Conservation (phyloP, 2,888 invertebrate species). For the Branchipolynoe longqiensis region DNA sequence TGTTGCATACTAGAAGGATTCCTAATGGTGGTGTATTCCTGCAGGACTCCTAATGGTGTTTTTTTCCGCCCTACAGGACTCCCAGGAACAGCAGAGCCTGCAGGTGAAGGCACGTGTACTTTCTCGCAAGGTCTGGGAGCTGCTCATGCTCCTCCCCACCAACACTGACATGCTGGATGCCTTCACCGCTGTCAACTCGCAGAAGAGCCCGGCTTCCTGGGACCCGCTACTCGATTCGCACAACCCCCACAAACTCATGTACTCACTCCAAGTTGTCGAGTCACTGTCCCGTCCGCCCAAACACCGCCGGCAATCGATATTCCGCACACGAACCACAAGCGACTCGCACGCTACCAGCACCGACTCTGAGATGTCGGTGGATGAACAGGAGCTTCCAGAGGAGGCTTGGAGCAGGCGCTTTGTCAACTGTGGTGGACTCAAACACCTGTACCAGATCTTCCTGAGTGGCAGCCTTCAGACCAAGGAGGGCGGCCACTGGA, state of each 20-base stretch:
- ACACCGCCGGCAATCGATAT: conserved; percentile 70
- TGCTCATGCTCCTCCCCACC: conserved; percentile 93
- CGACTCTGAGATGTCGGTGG: conserved; percentile 70
- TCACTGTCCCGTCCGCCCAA: conserved; percentile 83
- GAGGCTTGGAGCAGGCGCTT: conserved; percentile 76
- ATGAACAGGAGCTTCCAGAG: conserved; percentile 71
- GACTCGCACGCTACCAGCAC: conserved; percentile 69
- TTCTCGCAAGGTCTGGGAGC: conserved; percentile 96
- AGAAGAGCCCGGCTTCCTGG: conserved; percentile 71
- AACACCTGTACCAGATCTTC: conserved; percentile 94
- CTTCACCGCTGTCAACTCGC: conserved; percentile 85
- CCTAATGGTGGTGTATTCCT: no score
- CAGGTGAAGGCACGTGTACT: conserved; percentile 88
- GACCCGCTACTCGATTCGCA: conserved; percentile 90
- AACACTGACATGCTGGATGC: conserved; percentile 92
- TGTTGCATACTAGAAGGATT: no score
- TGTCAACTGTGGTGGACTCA: conserved; percentile 87
- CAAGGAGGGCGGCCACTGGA: conserved; percentile 87
- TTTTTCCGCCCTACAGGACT: conserved; percentile 71
- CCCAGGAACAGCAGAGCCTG: conserved; percentile 75
- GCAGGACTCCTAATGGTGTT: background rate
- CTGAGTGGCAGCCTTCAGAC: conserved; percentile 91
- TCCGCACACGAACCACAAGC: conserved; percentile 35
- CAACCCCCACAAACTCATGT: conserved; percentile 96
- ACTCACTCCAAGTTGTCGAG: conserved; percentile 95